Percentiles rank a stretch among this genome's conserved stretches.
phyloP scores from a whole-genome alignment of 2,888 invertebrate genomes.

The Drosophila buzzatii region DNA sequence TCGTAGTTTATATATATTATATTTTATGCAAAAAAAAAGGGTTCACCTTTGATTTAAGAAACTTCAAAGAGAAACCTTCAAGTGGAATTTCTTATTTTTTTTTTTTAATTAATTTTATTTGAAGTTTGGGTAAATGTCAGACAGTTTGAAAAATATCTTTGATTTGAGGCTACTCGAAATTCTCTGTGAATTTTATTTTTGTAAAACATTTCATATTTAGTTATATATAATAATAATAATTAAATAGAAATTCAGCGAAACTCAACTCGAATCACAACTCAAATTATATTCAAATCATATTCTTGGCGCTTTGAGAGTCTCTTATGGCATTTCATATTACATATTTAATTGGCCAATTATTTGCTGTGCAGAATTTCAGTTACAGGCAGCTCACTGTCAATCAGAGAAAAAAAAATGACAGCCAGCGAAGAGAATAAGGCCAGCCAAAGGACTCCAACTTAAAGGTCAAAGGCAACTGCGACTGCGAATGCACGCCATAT shows the following conservation, averaged over 20 bases:
- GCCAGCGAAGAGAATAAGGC: not conserved
- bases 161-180: not conserved
- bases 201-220: not conserved
- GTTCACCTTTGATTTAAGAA: not conserved
- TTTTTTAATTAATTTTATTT: not conserved
- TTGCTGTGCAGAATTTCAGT: constrained; percentile 7
- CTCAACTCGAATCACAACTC: not conserved
- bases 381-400: constrained; percentile 44
- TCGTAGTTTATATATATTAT: not conserved
- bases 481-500: constrained; percentile 5
- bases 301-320: not conserved
- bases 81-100: not conserved
- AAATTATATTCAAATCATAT: not conserved
- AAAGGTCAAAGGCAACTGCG: constrained; percentile 45
- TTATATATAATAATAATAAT: not conserved
- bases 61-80: constrained; percentile 1
- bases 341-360: constrained; percentile 40
- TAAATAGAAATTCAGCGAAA: not conserved
- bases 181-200: not conserved
- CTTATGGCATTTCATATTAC: constrained; percentile 18
- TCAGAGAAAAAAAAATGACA: constrained; percentile 25
- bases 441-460: not conserved
- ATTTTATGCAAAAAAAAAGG: not conserved
- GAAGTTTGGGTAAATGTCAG: not conserved
- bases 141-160: not conserved